Base-by-base conservation (phyloP, 92 coral and sea anemone genomes). In the Epizoanthus illoricatus region DNA sequence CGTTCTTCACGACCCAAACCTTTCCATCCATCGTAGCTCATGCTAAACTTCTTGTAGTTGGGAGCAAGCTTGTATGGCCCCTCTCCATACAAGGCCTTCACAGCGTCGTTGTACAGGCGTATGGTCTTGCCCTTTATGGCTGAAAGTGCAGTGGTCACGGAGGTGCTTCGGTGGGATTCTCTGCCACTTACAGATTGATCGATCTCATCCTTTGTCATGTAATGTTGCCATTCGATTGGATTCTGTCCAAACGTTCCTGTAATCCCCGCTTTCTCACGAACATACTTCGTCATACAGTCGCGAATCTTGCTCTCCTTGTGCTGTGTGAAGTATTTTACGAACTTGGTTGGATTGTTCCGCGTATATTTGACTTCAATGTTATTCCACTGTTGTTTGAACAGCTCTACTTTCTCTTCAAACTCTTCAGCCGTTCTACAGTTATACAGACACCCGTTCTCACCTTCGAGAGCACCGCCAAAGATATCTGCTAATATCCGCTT, bases 201-300 rank as follows among this genome's bases (percentile, higher is more conserved):
- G 59, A 88, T 88, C 64, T 87, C 88, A 28, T 58, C 66, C 33
- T 87, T 87, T 11, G 88, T 84, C 36, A 75, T 19, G 66, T 64
- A 84, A 63, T 87, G 87, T 23, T 40, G 61, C 90, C 90, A 87
- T 69, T 87, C 88, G 16, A 75, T 87, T 10, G 90, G 90, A 78
- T 87, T 87, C 76, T 87, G 90, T 13, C 90, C 85, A 76, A 55
- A 87, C 0, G 56, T 67, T 11, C 90, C 90, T 15, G 79, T 43
- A 15, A 87, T 60, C 4, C 72, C 84, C 41, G 88, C 88, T 60
- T 84, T 84, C 58, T 84, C 69, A 68, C 90, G 69, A 6, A 87
- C 85, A 24, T 76, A 70, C 74, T 87, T 84, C 0, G 80, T 45
- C 91, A 85, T 88, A 45, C 73, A 45, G n/a, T 65, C 28, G 20